These are phyloP conservation scores for Silurus asotus DNA, from an alignment of 2,113 vertebrate species.

Conservation along the genomic window DNA sequence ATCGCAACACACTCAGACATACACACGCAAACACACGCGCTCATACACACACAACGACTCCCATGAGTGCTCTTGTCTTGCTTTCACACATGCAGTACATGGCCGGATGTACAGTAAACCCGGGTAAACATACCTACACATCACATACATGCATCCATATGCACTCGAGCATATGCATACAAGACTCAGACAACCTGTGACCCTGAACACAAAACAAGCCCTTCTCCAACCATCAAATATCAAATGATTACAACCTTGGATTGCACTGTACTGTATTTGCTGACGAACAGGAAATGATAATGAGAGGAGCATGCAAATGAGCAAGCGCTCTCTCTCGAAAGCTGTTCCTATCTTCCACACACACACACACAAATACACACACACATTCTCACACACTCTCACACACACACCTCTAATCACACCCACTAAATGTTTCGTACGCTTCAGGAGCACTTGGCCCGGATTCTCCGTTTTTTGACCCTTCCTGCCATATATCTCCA, in stretches of 20 bases:
- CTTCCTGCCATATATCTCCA: constrained; percentile 55
- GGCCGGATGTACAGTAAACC: not conserved
- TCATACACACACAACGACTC: not conserved
- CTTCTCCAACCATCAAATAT: constrained; percentile 70
- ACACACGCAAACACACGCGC: not conserved
- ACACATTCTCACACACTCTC: not conserved
- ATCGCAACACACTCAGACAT: constrained; percentile 15
- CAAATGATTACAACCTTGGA: constrained; percentile 74
- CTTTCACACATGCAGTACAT: constrained; percentile 10
- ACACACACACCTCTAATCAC: not conserved
- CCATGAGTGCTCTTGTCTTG: constrained; percentile 13
- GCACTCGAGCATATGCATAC: constrained; percentile 22
- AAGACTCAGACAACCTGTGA: constrained; percentile 1
- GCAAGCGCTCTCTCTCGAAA: not conserved
- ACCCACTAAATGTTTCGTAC: not conserved
- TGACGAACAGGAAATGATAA: constrained; percentile 70
- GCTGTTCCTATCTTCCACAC: not conserved
- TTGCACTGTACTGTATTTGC: constrained; percentile 67
- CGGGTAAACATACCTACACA: constrained; percentile 2
- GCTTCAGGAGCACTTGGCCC: not conserved
- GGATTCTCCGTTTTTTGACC: constrained; percentile 54
- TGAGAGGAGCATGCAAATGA: constrained; percentile 56
- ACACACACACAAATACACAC: constrained; percentile 1
- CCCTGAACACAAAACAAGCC: constrained; percentile 60
- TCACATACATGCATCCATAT: not conserved